Evolutionary conservation across 1,140 invertebrate genomes (phyloP).

Genomic region (Drosophila murphyi): DNA sequence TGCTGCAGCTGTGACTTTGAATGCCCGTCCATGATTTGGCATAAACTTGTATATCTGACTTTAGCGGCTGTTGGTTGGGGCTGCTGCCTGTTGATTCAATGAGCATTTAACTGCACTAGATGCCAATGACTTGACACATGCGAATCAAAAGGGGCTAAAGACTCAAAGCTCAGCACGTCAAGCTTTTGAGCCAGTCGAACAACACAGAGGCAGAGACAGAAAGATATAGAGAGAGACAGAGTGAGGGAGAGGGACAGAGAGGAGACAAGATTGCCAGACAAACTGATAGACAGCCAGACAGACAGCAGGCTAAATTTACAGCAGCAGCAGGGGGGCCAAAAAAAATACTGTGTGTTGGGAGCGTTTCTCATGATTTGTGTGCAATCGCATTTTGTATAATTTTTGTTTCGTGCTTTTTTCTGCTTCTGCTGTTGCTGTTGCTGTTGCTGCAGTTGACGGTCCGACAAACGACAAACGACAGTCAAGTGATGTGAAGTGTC

Average conservation of each 20-base stretch:
- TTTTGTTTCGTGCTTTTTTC: constrained; percentile 26
- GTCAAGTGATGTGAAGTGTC: constrained; percentile 53
- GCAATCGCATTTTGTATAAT: constrained; percentile 49
- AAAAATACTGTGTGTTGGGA: constrained; percentile 29
- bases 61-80: constrained; percentile 27
- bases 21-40: constrained; percentile 69
- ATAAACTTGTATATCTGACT: constrained; percentile 54
- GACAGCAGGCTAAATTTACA: constrained; percentile 39
- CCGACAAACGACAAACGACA: constrained; percentile 44
- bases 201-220: neutral
- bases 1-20: constrained; percentile 33
- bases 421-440: constrained; percentile 14
- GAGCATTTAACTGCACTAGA: constrained; percentile 80
- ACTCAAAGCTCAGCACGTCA: constrained; percentile 49
- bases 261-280: constrained; percentile 39
- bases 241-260: neutral
- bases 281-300: constrained; percentile 16
- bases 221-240: constrained; percentile 19
- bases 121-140: constrained; percentile 83
- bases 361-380: constrained; percentile 60
- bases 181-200: constrained; percentile 34
- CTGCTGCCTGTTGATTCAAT: constrained; percentile 67
- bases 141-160: constrained; percentile 67
- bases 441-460: constrained; percentile 35
- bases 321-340: constrained; percentile 38